These are phyloP conservation scores for Gryllus longicercus DNA, from an alignment of 2,888 invertebrate species.

Conservation along the genomic window DNA sequence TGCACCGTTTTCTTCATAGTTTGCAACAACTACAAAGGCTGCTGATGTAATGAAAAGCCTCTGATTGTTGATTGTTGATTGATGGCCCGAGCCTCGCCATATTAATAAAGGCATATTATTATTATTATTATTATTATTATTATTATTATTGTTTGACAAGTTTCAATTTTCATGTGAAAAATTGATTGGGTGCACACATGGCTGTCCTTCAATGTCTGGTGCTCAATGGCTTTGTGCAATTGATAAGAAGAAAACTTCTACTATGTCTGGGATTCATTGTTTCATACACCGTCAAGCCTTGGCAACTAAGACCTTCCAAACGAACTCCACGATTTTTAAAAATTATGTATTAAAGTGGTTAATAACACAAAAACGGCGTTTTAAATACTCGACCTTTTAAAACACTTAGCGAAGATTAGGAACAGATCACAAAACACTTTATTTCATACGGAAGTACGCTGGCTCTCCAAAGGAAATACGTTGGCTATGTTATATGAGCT, in stretches of 20 bases:
- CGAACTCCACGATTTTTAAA: background rate
- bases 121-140: too few species aligned
- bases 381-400: background rate
- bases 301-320: constrained; percentile 19
- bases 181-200: background rate
- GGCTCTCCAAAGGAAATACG: background rate
- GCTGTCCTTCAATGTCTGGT: background rate
- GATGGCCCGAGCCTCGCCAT: too few species aligned
- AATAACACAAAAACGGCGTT: background rate
- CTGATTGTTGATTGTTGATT: too few species aligned
- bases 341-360: background rate
- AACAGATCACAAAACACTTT: background rate
- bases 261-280: background rate
- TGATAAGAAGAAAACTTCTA: background rate
- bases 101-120: too few species aligned
- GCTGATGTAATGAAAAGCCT: too few species aligned
- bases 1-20: too few species aligned
- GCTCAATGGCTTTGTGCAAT: background rate
- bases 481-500: background rate
- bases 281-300: background rate
- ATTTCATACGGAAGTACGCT: background rate
- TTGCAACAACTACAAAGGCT: too few species aligned
- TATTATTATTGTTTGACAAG: background rate
- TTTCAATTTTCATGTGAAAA: background rate
- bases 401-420: background rate